Percentiles rank a stretch among this genome's conserved stretches.
Evolutionary conservation across 2,888 invertebrate species (phyloP).

Genomic region (Trissolcus brochymenae): DNA sequence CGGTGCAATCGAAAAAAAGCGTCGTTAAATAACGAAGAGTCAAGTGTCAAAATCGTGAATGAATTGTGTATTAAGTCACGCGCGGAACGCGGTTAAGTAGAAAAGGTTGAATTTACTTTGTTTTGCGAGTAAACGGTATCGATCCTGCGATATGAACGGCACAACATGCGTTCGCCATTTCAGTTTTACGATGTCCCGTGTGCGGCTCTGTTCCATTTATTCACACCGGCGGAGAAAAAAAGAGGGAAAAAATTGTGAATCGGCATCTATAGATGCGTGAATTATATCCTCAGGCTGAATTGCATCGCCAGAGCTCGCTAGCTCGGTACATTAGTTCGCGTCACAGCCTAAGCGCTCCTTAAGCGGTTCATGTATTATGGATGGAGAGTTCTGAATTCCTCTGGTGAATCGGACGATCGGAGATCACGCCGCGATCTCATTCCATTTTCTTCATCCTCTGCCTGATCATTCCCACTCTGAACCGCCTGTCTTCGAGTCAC

Average conservation of each 20-base stretch:
- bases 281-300: constrained; percentile 43
- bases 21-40: neutral
- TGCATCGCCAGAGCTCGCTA: constrained; percentile 62
- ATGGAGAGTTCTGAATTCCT: constrained; percentile 70
- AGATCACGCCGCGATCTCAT: constrained; percentile 53
- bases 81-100: constrained; percentile 32
- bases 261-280: constrained; percentile 46
- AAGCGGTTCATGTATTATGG: constrained; percentile 73
- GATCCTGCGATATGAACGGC: constrained; percentile 60
- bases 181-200: constrained; percentile 65
- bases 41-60: constrained; percentile 32
- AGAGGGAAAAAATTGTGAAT: constrained; percentile 30
- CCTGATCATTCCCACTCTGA: constrained; percentile 30
- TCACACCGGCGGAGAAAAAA: constrained; percentile 3
- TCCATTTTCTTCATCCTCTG: constrained; percentile 48
- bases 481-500: constrained; percentile 40
- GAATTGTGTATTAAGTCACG: constrained; percentile 41
- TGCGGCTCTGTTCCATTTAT: constrained; percentile 30
- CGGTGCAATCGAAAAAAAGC: neutral
- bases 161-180: constrained; percentile 53
- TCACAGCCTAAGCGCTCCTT: constrained; percentile 66
- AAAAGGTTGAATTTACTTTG: constrained; percentile 42
- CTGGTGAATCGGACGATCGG: constrained; percentile 44
- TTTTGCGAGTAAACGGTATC: constrained; percentile 61
- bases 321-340: constrained; percentile 68